Evolutionary conservation across 2,888 invertebrate species (phyloP), one percentile per base, ranked within the genome.

Genomic region (Eustalomyia histrio): DNA sequence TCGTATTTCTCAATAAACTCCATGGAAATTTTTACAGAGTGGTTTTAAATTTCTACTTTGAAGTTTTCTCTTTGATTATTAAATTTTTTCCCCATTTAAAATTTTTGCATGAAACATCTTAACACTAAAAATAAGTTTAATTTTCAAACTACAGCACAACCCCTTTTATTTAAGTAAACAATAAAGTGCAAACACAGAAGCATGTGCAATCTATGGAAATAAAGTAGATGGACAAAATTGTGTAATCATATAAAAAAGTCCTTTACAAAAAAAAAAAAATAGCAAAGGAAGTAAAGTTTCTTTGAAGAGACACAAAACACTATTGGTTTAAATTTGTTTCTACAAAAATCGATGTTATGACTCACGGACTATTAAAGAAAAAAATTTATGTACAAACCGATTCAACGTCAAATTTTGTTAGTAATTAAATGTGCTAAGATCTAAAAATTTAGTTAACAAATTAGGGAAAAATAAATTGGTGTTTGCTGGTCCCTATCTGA

Each of bases 121-220:
- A 58, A 39, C 12, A 43, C 16, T 58, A 16, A 35, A 60, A 74
- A 67, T 71, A 67, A 60, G 67, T 75, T 67, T 18, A 39, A 53
- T 75, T 75, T 47, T 43, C 8, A 60, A 43, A 67, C 60, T 43
- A n/a, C 17, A 67, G 39, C 8, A 16, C 8, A 39, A 60, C 43
- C 43, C 43, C 14, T 14, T 47, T 47, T n/a, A 47, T 47, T n/a
- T 5, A n/a, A 7, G 43, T n/a, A 47, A 47, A 47, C 43, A 47
- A 47, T 7, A 47, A 47, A 14, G 29, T 6, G 29, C 29, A 29
- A 29, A 29, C 29, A 29, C 7, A 29, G 29, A 29, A 29, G 29
- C 29, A 7, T 29, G 7, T 29, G 29, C 4, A 29, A 29, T 29
- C 29, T 29, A 29, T 29, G 29, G 43, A 12, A 39, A 39, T 39